These are phyloP conservation scores for Stenurella melanura DNA, from an alignment of 2,888 invertebrate genomes.

Conservation along the genomic window DNA sequence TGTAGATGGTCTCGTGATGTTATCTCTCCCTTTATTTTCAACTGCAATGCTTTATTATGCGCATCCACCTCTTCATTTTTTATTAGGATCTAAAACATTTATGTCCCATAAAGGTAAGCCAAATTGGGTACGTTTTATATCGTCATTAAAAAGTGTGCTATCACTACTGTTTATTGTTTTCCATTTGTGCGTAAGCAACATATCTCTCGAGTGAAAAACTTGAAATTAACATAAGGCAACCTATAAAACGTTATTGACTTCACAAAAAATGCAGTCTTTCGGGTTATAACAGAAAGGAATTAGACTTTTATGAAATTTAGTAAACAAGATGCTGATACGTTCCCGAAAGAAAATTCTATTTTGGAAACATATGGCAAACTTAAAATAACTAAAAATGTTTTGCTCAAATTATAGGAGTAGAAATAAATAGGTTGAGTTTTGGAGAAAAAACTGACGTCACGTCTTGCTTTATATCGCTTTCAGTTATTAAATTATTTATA, in stretches of 20 bases:
- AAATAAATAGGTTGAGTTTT: too few species aligned
- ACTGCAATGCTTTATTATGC: slow-evolving; percentile 24
- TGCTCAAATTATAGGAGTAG: too few species aligned
- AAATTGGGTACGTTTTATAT: slow-evolving; percentile 29
- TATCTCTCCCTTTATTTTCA: neutral
- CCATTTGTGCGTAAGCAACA: slow-evolving; percentile 11
- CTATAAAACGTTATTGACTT: neutral
- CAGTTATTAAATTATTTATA: too few species aligned
- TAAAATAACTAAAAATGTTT: too few species aligned
- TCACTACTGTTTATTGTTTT: slow-evolving; percentile 13
- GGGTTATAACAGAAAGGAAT: neutral
- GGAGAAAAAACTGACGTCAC: too few species aligned
- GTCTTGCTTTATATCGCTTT: too few species aligned
- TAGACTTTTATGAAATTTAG: too few species aligned
- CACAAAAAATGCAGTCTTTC: neutral
- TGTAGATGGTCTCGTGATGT: neutral
- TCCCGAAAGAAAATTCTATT: too few species aligned
- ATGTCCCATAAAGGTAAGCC: slow-evolving; percentile 21
- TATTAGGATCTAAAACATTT: slow-evolving; percentile 15
- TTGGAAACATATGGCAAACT: too few species aligned
- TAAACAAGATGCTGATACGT: too few species aligned
- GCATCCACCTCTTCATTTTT: slow-evolving; percentile 11
- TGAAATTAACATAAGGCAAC: neutral
- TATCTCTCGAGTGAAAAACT: neutral
- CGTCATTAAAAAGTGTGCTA: slow-evolving; percentile 16